Percentiles rank a stretch among this genome's conserved stretches.
These are phyloP conservation scores for Agrochola circellaris DNA, from an alignment of 2,888 invertebrate genomes.

Conservation along the genomic window DNA sequence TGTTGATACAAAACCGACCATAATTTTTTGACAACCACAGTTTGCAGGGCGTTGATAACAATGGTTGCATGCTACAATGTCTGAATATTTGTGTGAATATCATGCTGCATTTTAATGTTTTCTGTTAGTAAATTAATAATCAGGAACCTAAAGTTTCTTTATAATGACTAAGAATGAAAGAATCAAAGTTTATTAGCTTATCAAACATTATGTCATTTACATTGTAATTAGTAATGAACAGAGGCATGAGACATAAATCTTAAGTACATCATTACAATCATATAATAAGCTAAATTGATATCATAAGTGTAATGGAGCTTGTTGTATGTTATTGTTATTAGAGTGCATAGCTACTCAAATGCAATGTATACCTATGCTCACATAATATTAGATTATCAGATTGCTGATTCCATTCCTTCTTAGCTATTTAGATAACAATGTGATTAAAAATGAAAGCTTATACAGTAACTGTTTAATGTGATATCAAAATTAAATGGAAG, in stretches of 20 bases:
- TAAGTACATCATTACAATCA: background rate
- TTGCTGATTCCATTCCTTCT: background rate
- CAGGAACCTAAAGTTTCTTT: background rate
- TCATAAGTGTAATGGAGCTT: background rate
- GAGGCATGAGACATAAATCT: background rate
- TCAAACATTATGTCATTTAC: slow-evolving; percentile 1
- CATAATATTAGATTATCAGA: background rate
- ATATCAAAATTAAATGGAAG: background rate
- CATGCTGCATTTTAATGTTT: background rate
- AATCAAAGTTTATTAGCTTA: background rate
- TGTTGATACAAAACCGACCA: background rate
- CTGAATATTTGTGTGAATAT: background rate
- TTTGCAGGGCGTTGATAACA: background rate
- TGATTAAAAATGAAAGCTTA: background rate
- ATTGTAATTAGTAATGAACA: slow-evolving; percentile 5
- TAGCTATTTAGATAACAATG: background rate
- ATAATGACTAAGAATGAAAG: background rate
- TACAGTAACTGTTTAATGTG: too few relatives aligned
- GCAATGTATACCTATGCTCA: background rate
- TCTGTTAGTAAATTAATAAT: background rate
- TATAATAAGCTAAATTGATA: background rate
- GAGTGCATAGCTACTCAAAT: background rate
- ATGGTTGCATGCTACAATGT: background rate
- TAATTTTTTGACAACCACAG: background rate
- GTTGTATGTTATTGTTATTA: background rate